Base-by-base conservation (phyloP, 1,140 invertebrate species). In the Asobara japonica region DNA sequence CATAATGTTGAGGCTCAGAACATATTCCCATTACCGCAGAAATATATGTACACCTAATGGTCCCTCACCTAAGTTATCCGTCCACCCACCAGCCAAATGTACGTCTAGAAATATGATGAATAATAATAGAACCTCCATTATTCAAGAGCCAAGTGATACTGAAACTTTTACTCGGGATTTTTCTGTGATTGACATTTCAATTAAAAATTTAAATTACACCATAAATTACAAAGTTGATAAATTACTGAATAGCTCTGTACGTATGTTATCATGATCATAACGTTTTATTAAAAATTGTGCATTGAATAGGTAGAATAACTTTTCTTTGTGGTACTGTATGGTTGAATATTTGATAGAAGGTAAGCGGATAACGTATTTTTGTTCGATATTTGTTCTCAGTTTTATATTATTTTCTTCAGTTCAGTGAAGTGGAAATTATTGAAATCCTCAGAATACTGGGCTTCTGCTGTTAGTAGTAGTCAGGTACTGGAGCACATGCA, bases 401-500 rank as follows among this genome's bases (percentile, higher is more conserved):
- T 38, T 38, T 38, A n/a, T 7, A 8, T n/a, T 13, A 13, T 7
- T 13, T 2, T 38, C n/a, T 7, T 38, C 36, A 38, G n/a, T 38
- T n/a, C n/a, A n/a, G 10, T 51, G n/a, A 16, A 20, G 1, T 1
- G 2, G 7, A 16, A 5, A 51, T 56, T 2, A 56, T 36, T 5
- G 11, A 36, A 36, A 36, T 36, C 11, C 11, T 5, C 5, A 27
- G 22, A 56, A 25, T 56, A n/a, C 11, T 33, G 33, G 20, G 20
- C 1, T 67, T 25, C 18, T 64, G 56, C 20, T 41, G 6, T 89
- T 86, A 97, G 81, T 97, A 98, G 86, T 98, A 98, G 87, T 98
- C 96, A 22, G 96, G 96, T 16, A 97, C 93, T 3, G 97, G 97
- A 20, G 96, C 96, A 88, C 95, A 95, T 6, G 96, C 93, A 78